Evolutionary conservation across 2,888 invertebrate genomes (phyloP), one percentile per base, ranked within the genome.

Genomic region (Brachypalpus laphriformis): DNA sequence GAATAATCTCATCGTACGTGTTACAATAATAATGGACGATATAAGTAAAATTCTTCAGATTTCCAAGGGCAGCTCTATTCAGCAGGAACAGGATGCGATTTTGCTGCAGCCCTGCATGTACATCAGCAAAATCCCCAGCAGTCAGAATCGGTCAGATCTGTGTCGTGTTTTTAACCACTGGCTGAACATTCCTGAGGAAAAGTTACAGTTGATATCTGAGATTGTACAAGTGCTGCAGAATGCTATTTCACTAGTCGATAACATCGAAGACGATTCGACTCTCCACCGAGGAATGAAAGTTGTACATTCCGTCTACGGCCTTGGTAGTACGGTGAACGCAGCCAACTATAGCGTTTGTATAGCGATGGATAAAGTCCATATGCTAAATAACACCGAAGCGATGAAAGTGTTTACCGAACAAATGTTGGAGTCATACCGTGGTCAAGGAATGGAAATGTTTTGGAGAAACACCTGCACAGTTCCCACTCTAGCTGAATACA

Each of bases 391-490:
- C 93, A 95, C 97, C 1, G 94, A 96, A 93, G 98, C 97, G 91
- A 96, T 95, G 0, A 93, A 93, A 89, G 96, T 97, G 3, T 97
- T 96, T 90, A 95, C 96, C 59, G 98, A 98, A 90, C 98, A 99
- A 91, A 91, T 99, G 86, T 90, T 99, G 87, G 98, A 99, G 90
- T 92, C 99, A 45, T 98, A 99, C 91, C 94, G 98, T 75, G 99
- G 99, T 0, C 99, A 99, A 91, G 98, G 98, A 16, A 97, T 98
- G 95, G 99, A 99, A 93, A 97, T 99, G 82, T 98, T 98, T 93
- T 99, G 98, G 98, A 93, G 99, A 68, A 99, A 99, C 92, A 97
- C 97, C 92, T 98, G 96, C 91, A 94, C 94, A 14, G 98, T 98
- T 90, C 99, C 99, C 0, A 95, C 96, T 0, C 98, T 98, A 91